Evolutionary conservation across 2,113 vertebrate species (phyloP), one percentile per base, ranked within the genome.

Genomic region (Dipodomys stephensi): DNA sequence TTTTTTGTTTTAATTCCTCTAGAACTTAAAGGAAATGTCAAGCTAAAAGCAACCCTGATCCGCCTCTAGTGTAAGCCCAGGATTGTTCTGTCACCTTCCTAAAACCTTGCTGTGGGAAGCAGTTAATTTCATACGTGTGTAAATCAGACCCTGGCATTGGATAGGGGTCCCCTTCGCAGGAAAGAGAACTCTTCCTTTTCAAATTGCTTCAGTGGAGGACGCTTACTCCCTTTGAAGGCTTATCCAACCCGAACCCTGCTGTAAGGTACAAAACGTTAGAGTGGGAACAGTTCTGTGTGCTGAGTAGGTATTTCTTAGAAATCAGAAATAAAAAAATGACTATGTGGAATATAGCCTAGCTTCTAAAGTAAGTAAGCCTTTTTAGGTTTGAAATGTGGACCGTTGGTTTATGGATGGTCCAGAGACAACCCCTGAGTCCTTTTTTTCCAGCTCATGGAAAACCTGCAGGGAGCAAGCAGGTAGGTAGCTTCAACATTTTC

Each of bases 261-360:
- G 44, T 39, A 83, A 69, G 80, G 32, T 69, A 49, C 35, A 89
- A 28, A 20, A 68, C 28, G 90, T 90, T 76, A 78, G 20, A 76
- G 28, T 18, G 19, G 44, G 32, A 87, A 64, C 30, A 76, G 23
- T 27, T n/a, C 81, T 62, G 1, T 64, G 64, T 35, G 4, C 86
- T 12, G 64, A 85, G 67, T 65, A 83, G 62, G 69, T 88, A 32
- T 96, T 93, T 77, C 82, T 64, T 78, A 80, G 39, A 83, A 80
- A 92, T 88, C 44, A 90, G 91, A 92, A 91, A 65, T 10, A 46
- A 49, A 53, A 53, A 92, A 89, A 46, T 73, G n/a, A 83, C 67
- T 92, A 6, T 4, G 3, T 77, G 15, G 7, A 82, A 78, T 8
- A 78, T 8, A 77, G 80, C 1, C 16, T 69, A 12, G 2, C 23